Conservation (phyloP, 2,113 vertebrate species). For the Cottus gobio region DNA sequence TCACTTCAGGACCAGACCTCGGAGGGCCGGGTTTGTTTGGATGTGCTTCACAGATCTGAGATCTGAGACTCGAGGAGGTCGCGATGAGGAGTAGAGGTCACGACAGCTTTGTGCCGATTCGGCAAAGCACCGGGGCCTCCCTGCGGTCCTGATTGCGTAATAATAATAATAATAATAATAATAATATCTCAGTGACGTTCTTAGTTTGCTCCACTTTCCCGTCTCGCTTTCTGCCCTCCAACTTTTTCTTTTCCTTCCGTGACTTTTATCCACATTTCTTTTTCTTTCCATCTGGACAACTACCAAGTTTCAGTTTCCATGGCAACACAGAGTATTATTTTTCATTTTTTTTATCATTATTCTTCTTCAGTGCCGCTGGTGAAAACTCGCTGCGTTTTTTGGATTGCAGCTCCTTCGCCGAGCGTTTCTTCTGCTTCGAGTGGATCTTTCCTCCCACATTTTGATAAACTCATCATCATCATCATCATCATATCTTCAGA, state of each 20-base stretch:
- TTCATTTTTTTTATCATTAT: not conserved
- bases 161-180: too few species aligned
- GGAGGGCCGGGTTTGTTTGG: constrained; percentile 16
- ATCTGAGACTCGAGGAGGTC: constrained; percentile 13
- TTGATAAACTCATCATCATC: constrained; percentile 3
- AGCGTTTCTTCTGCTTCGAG: constrained; percentile 40
- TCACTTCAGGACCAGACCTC: constrained; percentile 51
- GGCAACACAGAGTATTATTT: constrained; percentile 50
- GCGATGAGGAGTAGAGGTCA: constrained; percentile 29
- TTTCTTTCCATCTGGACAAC: constrained; percentile 34
- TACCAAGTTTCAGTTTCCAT: constrained; percentile 69
- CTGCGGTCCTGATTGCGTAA: not conserved
- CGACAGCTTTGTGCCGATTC: not conserved
- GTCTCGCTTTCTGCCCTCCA: not conserved
- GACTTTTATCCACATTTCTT: constrained; percentile 42
- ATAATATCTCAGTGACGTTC: not conserved
- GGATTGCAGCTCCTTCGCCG: constrained; percentile 34
- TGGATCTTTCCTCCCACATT: constrained; percentile 30
- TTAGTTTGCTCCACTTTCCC: not conserved
- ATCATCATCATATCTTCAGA: not conserved
- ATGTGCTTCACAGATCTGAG: constrained; percentile 19
- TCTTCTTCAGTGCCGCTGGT: constrained; percentile 36
- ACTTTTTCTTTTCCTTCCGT: not conserved
- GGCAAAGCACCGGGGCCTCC: too few species aligned
- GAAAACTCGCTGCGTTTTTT: constrained; percentile 14